These are phyloP conservation scores for Drosophila anomelani DNA, from an alignment of 2,888 invertebrate genomes.

Conservation along the genomic window DNA sequence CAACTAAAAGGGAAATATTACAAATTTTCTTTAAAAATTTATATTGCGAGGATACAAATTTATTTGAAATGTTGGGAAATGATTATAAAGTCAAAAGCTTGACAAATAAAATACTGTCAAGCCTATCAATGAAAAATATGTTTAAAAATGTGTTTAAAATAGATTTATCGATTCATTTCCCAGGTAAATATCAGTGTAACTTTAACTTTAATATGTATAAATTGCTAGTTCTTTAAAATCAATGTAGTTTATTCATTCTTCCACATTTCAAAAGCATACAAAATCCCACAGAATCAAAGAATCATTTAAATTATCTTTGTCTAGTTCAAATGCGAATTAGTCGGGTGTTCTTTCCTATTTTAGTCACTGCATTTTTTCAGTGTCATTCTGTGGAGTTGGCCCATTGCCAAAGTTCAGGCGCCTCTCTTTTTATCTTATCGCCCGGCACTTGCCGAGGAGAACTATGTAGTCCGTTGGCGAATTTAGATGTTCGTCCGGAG, in stretches of 20 bases:
- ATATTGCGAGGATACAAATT: slow-evolving; percentile 10
- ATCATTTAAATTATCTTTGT: neutral
- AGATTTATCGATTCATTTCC: neutral
- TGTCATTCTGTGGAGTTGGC: slow-evolving; percentile 63
- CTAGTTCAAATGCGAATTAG: slow-evolving; percentile 12
- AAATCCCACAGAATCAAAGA: neutral
- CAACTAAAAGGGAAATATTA: slow-evolving; percentile 40
- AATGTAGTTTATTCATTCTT: neutral
- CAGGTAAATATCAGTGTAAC: too few relatives aligned
- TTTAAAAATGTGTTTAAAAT: neutral
- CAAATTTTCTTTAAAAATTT: slow-evolving; percentile 8
- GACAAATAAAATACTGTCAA: neutral
- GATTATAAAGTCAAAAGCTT: neutral
- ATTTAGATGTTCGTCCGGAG: slow-evolving; percentile 10
- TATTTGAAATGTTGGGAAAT: neutral
- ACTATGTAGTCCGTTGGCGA: slow-evolving; percentile 29
- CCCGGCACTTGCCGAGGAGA: slow-evolving; percentile 31
- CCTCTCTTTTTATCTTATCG: slow-evolving; percentile 74
- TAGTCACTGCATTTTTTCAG: slow-evolving; percentile 56
- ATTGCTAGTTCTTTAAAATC: neutral
- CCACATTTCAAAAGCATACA: neutral
- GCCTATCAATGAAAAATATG: neutral
- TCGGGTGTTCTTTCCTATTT: slow-evolving; percentile 39
- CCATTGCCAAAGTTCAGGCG: slow-evolving; percentile 70
- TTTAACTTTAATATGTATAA: neutral